phyloP scores from a whole-genome alignment of 23 tunicate genomes.

The Ascidia mentula region DNA sequence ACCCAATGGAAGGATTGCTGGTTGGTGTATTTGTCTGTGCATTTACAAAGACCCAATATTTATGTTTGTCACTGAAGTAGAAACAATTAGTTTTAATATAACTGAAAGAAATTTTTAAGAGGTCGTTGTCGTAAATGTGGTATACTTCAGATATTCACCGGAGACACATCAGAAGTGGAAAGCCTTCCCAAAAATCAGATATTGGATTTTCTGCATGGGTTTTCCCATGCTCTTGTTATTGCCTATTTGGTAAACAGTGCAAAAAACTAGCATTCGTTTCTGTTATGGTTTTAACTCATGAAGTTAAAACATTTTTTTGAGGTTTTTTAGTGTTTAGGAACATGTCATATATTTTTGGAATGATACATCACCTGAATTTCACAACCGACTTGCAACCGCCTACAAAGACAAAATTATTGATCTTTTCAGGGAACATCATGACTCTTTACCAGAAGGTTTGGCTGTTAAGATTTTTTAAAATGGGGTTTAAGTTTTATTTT shows the following conservation, averaged over 20 bases:
- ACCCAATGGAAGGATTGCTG: constrained; percentile 61
- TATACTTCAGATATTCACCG: constrained; percentile 75
- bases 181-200: constrained; percentile 58
- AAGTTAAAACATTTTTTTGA: not conserved
- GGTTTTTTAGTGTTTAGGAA: constrained; percentile 33
- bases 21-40: no score
- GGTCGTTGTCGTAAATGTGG: no score
- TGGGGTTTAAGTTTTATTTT: not conserved
- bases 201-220: constrained; percentile 48
- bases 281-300: not conserved
- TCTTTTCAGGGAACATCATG: constrained; percentile 31
- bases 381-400: constrained; percentile 54
- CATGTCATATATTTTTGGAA: constrained; percentile 50
- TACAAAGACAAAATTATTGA: constrained; percentile 46
- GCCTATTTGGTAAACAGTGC: constrained; percentile 73
- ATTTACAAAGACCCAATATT: no score
- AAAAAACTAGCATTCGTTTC: no score
- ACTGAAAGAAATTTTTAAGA: no score
- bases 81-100: no score
- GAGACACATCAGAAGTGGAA: constrained; percentile 73
- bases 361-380: constrained; percentile 72
- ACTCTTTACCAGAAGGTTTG: constrained; percentile 69
- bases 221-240: constrained; percentile 42
- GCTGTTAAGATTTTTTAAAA: not conserved
- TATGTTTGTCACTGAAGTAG: no score